Evolutionary conservation across 1,140 invertebrate species (phyloP), one percentile per base, ranked within the genome.

Genomic region (Meloidogyne exigua): DNA sequence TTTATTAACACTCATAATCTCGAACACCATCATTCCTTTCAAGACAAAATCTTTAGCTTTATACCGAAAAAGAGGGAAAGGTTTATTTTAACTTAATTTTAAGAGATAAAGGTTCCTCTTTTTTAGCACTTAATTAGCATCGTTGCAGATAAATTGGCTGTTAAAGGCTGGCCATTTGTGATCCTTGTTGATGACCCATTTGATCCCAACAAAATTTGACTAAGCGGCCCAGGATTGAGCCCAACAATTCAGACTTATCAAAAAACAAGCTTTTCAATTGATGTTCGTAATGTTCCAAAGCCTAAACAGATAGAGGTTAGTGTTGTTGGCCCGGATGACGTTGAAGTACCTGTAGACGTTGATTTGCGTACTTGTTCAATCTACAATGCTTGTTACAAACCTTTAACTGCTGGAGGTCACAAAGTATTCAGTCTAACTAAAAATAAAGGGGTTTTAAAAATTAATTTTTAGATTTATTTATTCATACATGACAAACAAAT

Each of bases 191-290:
- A 91, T 32, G 92, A 92, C 81, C 92, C 93, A 66, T 91, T 92
- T 44, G 92, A 94, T 89, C 91, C 93, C 18, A 84, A 87, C 71
- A 92, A 93, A 89, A 93, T 96, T 64, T 90, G 93, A 77, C 93
- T 93, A 78, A 95, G 93, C 88, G 94, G 94, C 69, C 93, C 94
- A 77, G 94, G 94, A 73, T 92, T 95, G 78, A 1, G 79, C 9
- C n/a, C 79, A 21, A 75, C 82, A 1, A 75, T 80, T 2, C 21
- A 42, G 23, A 23, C 67, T 15, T 25, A 18, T 21, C 79, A 80
- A 70, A 49, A 44, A 5, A 81, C 79, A 21, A 81, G 36, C 36
- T 80, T 80, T 49, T 44, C 65, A 18, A 63, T 80, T 64, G 79
- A 80, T 66, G 57, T 81, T 10, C 57, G 36, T 7, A 57, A 57